A percentile compares a stretch with the other conserved stretches of the same genome.
phyloP scores from a whole-genome alignment of 2,797 vertebrate species.

The Gymnoscopelus microlampas region DNA sequence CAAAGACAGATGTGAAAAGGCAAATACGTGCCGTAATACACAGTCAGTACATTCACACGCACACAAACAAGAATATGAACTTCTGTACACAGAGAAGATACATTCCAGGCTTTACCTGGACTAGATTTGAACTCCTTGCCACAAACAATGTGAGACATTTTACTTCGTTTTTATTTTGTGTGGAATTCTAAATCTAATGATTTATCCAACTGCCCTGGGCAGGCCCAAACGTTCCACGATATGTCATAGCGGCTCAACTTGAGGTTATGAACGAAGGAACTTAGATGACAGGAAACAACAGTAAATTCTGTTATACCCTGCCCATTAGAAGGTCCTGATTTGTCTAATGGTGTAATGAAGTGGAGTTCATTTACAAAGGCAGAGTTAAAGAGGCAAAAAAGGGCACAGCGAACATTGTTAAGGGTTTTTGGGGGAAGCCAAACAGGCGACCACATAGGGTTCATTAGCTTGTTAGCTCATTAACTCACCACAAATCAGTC shows the following conservation, averaged over 20 bases:
- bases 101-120: constrained; percentile 13
- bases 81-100: neutral
- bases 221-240: constrained; percentile 10
- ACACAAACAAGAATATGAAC: constrained; percentile 2
- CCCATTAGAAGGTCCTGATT: constrained; percentile 44
- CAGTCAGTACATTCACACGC: constrained; percentile 6
- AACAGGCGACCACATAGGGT: constrained; percentile 68
- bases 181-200: constrained; percentile 50
- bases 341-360: constrained; percentile 12
- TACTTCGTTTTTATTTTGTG: constrained; percentile 13
- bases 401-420: constrained; percentile 45
- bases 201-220: constrained; percentile 31
- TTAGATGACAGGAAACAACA: constrained; percentile 23
- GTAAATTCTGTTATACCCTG: constrained; percentile 49
- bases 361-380: constrained; percentile 28
- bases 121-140: neutral
- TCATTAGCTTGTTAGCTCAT: constrained; percentile 81
- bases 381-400: constrained; percentile 4
- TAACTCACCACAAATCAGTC: constrained; percentile 61
- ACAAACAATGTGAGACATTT: constrained; percentile 15
- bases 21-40: constrained; percentile 1
- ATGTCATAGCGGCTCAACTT: constrained; percentile 38
- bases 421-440: constrained; percentile 30
- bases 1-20: constrained; percentile 20
- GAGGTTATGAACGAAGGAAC: constrained; percentile 42